Conservation (phyloP, 2,113 vertebrate species). For the Cepphus grylle region DNA sequence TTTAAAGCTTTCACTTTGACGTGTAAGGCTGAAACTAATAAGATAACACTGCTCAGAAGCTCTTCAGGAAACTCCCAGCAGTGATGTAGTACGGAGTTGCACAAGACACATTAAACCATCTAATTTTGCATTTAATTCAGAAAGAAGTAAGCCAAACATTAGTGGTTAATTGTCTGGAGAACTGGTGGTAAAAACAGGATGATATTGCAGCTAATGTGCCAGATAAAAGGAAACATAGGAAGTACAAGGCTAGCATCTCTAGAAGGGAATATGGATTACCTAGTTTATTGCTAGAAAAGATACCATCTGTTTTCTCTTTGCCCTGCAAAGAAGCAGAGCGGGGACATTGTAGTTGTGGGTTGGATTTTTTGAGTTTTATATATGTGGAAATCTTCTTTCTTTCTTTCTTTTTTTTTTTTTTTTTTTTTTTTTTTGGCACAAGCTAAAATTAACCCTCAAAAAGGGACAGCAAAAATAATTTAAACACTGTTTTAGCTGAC, state of each 20-base stretch:
- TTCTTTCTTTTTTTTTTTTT: no score
- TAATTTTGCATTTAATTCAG: background rate
- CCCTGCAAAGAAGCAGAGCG: rapidly evolving
- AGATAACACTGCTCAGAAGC: background rate
- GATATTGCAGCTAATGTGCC: background rate
- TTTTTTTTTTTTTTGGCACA: background rate
- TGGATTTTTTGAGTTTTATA: background rate
- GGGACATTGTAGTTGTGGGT: background rate
- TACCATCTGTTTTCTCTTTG: background rate
- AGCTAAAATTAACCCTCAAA: background rate
- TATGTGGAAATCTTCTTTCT: background rate
- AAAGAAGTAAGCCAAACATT: background rate
- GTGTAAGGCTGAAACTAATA: background rate
- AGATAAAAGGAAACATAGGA: background rate
- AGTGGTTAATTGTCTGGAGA: background rate
- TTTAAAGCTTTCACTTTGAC: background rate
- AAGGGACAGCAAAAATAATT: background rate
- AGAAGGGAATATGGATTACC: background rate
- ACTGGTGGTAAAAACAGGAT: background rate
- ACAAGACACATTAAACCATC: background rate
- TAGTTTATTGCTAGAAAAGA: background rate
- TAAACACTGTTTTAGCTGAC: background rate
- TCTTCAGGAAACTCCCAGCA: background rate
- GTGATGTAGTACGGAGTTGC: background rate
- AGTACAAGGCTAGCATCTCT: background rate